Conservation (phyloP, 2,113 vertebrate genomes). For the Mesoclemmys tuberculata region DNA sequence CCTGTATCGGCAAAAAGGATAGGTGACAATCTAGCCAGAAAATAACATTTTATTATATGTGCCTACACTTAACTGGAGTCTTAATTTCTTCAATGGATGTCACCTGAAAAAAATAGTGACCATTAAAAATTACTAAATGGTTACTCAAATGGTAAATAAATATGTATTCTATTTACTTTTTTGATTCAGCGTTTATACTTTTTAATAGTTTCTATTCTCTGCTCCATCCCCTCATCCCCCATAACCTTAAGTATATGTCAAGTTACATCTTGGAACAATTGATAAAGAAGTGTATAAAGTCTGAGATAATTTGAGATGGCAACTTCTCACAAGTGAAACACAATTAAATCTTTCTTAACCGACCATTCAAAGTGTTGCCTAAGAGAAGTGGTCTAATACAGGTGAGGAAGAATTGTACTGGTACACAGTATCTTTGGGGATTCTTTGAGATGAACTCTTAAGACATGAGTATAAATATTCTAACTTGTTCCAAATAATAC, state of each 20-base stretch:
- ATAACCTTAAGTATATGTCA: constrained; percentile 11
- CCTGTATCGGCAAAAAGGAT: not conserved
- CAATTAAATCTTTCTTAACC: not conserved
- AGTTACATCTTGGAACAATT: not conserved
- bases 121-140: not conserved
- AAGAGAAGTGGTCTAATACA: not conserved
- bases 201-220: not conserved
- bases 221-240: not conserved
- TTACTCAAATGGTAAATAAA: not conserved
- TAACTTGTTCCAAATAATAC: not conserved
- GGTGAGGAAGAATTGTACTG: not conserved
- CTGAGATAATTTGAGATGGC: no score
- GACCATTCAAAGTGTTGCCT: not conserved
- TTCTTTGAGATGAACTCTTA: not conserved
- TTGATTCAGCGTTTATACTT: not conserved
- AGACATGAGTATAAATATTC: no score
- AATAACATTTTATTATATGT: not conserved
- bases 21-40: not conserved
- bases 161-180: not conserved
- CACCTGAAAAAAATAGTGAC: not conserved
- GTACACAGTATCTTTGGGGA: not conserved
- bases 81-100: not conserved
- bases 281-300: not conserved
- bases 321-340: not conserved
- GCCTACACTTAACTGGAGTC: not conserved